Evolutionary conservation across 2,888 invertebrate species (phyloP).

Genomic region (Sarcophaga subvicina): DNA sequence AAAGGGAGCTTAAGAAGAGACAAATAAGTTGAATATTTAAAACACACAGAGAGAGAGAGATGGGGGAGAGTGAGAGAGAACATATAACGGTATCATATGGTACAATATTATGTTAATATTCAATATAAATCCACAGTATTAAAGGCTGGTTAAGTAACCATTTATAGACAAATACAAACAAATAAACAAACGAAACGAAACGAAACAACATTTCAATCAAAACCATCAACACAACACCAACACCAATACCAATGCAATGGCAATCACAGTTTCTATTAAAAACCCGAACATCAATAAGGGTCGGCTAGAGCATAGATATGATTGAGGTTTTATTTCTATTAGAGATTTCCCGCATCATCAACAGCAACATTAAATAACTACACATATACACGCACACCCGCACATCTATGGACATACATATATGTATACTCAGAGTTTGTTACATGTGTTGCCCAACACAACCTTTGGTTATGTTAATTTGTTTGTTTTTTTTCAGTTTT

Average conservation of each 20-base stretch:
- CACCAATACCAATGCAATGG: too few relatives aligned
- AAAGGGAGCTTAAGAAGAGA: not conserved
- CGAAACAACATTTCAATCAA: too few relatives aligned
- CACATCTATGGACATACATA: too few relatives aligned
- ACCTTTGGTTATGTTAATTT: conserved; percentile 40
- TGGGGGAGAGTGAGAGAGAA: too few relatives aligned
- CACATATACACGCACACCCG: not conserved
- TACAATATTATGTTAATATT: too few relatives aligned
- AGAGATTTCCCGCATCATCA: conserved; percentile 34
- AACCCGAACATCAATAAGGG: not conserved
- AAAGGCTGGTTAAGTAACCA: not conserved
- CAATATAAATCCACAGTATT: too few relatives aligned
- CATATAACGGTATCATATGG: too few relatives aligned
- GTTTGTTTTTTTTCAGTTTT: conserved; percentile 19
- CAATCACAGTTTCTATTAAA: too few relatives aligned
- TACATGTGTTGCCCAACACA: conserved; percentile 47
- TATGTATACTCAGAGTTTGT: not conserved
- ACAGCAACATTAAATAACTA: conserved; percentile 5
- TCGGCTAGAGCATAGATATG: not conserved
- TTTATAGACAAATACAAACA: not conserved
- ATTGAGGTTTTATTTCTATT: conserved; percentile 1
- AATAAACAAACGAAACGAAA: not conserved
- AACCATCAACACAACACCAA: too few relatives aligned
- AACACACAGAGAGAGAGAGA: too few relatives aligned
- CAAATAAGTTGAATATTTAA: too few relatives aligned